Evolutionary conservation across 2,888 invertebrate genomes (phyloP).

Genomic region (Ramazzottius varieornatus): DNA sequence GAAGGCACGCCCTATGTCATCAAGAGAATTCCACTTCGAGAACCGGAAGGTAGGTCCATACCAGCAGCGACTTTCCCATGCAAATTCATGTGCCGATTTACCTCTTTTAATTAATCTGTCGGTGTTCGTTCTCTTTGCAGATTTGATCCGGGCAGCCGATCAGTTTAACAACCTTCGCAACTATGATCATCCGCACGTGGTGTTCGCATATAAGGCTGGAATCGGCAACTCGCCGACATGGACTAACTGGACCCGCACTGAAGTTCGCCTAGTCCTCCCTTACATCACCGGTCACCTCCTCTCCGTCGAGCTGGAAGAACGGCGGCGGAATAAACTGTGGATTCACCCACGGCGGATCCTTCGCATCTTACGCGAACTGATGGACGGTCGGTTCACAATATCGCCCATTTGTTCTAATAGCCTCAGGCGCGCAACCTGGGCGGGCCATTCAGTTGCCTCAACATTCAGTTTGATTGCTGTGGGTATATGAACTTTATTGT

Average conservation of each 20-base stretch:
- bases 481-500: no score
- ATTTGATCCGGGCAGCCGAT: neutral
- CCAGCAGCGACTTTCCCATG: no score
- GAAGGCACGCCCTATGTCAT: neutral
- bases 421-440: no score
- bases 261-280: neutral
- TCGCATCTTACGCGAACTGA: neutral
- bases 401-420: no score
- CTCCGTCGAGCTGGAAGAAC: neutral
- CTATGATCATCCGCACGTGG: slow-evolving; percentile 2
- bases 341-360: neutral
- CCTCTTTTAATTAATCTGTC: no score
- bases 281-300: neutral
- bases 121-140: no score
- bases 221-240: neutral
- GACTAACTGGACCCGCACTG: neutral
- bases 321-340: neutral
- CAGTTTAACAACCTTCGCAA: slow-evolving; percentile 2
- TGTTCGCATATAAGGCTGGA: neutral
- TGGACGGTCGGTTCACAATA: no score
- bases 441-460: no score
- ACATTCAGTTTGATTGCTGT: no score
- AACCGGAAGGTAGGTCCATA: no score
- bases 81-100: no score
- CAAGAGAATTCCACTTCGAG: neutral